Conservation (phyloP, 2,113 vertebrate species). For the Megaceryle maxima region DNA sequence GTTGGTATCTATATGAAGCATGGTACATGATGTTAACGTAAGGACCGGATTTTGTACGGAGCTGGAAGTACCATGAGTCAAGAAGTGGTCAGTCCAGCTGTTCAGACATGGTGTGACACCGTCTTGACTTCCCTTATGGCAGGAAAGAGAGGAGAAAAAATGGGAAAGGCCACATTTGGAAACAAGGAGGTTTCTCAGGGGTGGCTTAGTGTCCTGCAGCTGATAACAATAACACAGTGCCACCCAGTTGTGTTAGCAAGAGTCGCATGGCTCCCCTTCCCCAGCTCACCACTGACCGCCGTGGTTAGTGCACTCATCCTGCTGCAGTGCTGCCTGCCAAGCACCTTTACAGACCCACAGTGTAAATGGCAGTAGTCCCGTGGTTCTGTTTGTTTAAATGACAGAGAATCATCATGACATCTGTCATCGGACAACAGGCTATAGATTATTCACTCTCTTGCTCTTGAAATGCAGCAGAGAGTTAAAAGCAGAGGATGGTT, state of each 20-base stretch:
- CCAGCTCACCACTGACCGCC: not conserved
- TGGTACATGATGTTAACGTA: not conserved
- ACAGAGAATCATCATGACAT: not conserved
- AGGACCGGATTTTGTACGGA: not conserved
- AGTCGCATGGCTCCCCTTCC: not conserved
- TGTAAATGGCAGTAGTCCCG: not conserved
- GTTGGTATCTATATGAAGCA: not conserved
- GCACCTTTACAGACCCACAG: not conserved
- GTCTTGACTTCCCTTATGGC: not conserved
- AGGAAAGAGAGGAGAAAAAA: not conserved
- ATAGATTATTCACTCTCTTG: not conserved
- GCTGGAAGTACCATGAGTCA: not conserved
- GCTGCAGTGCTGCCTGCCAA: not conserved
- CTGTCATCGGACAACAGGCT: not conserved
- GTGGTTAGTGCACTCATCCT: accelerated
- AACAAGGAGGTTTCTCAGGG: not conserved
- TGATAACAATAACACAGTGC: not conserved
- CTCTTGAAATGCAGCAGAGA: not conserved
- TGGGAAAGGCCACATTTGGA: not conserved
- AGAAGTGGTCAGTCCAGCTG: not conserved
- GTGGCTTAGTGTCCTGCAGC: not conserved
- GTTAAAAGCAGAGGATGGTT: not conserved
- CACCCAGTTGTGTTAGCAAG: not conserved
- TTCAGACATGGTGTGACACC: not conserved
- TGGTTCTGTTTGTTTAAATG: not conserved